Percentiles rank a stretch among this genome's conserved stretches.
Evolutionary conservation across 2,113 vertebrate species (phyloP).

Genomic region (Sorex araneus): DNA sequence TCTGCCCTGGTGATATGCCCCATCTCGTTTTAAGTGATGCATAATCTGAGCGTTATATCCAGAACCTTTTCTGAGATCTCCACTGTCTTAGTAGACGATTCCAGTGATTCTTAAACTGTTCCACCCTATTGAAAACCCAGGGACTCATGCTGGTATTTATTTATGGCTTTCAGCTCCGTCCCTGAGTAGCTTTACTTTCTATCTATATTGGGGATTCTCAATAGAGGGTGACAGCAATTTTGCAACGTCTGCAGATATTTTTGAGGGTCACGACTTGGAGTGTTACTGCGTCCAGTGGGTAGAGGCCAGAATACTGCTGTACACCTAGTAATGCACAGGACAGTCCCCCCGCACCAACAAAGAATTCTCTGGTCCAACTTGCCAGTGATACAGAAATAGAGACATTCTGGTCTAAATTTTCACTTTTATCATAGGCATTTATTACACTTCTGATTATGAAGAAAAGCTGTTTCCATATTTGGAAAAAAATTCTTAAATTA

Average conservation of each 20-base stretch:
- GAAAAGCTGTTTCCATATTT: constrained; percentile 48
- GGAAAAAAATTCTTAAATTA: constrained; percentile 34
- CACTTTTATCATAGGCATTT: neutral
- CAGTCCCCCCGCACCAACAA: neutral
- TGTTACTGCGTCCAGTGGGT: neutral
- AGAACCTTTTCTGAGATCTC: neutral
- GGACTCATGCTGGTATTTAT: neutral
- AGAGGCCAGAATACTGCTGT: neutral
- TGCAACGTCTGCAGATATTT: neutral
- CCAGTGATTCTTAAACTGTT: no score
- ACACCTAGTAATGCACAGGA: neutral
- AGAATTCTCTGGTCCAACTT: neutral
- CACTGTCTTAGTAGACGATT: neutral
- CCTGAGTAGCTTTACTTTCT: neutral
- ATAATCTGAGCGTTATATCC: neutral
- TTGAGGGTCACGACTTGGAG: neutral
- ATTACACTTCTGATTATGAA: constrained; percentile 13
- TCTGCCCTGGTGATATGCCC: neutral
- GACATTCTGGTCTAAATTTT: neutral
- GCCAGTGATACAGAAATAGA: neutral
- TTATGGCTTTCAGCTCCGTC: constrained; percentile 13
- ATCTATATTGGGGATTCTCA: constrained; percentile 20
- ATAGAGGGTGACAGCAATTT: neutral
- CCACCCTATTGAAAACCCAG: neutral
- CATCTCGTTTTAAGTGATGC: neutral